phyloP scores from a whole-genome alignment of 2,888 invertebrate species.

The Hyalella azteca region DNA sequence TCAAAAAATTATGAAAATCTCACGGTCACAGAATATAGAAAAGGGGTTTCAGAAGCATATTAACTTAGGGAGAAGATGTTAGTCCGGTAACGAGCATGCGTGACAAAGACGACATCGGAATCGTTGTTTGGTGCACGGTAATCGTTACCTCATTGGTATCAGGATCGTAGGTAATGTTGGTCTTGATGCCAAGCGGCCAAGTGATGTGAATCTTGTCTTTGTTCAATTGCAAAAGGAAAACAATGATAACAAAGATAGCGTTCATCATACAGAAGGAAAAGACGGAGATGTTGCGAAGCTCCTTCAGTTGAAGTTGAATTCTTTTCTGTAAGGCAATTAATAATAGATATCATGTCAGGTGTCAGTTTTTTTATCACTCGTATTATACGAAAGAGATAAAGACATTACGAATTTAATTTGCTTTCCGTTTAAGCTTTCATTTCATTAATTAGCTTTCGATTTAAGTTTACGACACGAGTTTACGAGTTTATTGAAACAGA shows the following conservation, averaged over 20 bases:
- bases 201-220: constrained; percentile 65
- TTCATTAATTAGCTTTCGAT: no score
- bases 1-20: no score
- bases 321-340: not conserved
- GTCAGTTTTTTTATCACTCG: no score
- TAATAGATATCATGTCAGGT: not conserved
- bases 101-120: not conserved
- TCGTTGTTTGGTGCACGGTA: not conserved
- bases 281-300: constrained; percentile 65
- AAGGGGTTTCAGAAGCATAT: no score
- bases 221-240: constrained; percentile 67
- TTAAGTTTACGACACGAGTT: no score
- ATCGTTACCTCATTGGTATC: constrained; percentile 58
- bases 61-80: not conserved
- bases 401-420: no score
- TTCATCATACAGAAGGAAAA: constrained; percentile 68
- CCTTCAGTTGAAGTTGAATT: constrained; percentile 61
- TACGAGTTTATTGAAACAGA: no score
- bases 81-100: not conserved
- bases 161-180: constrained; percentile 60
- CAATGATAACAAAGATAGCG: constrained; percentile 67
- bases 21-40: no score
- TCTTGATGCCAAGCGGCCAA: constrained; percentile 68
- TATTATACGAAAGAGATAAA: no score
- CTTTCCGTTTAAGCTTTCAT: no score